Base-by-base conservation (phyloP, 1,140 invertebrate genomes). In the Bursaphelenchus mucronatus region DNA sequence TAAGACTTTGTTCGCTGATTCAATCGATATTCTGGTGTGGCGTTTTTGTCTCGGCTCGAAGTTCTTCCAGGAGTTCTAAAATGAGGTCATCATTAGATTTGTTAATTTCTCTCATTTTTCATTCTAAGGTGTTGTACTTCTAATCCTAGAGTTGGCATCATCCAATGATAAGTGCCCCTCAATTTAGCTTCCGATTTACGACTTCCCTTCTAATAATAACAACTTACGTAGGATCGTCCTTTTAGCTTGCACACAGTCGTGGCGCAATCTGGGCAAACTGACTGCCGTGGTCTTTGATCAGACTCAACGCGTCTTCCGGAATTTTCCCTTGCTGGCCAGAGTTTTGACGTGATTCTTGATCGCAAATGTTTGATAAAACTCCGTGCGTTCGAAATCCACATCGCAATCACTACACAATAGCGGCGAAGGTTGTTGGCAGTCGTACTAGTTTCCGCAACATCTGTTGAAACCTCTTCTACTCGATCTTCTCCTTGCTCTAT, bases 321-420 rank as follows among this genome's bases (percentile, higher is more conserved):
- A 97, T 82, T 83, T 95, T 96, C 87, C 90, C 85, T 40, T 93
- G 82, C 90, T 92, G 82, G 96, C 93, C 47, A 97, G 84, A 76
- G 90, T 89, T 88, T 92, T 92, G 21, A 97, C 93, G 80, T 98
- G 94, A 87, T 91, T 90, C 85, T 96, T 96, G 41, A 94, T 46
- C 93, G 86, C 47, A 97, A 84, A 85, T 97, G 94, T 83, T 96
- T 96, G 0, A 92, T 91, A 97, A 84, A 83, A 96, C 92, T 0
- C 92, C 93, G 76, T 94, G 91, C 76, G 95, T 95, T 67, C 93
- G 87, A 81, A 97, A 97, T 91, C 92, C 65, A 93, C 90, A 81
- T 92, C 92, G 82, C 94, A 97, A 76, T 95, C 91, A 7, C 87
- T 88, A 84, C 94, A 97, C 59, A 59, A 50, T 59, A 59, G 13